Conservation (phyloP, 2,113 vertebrate genomes). For the Burhinus bistriatus region DNA sequence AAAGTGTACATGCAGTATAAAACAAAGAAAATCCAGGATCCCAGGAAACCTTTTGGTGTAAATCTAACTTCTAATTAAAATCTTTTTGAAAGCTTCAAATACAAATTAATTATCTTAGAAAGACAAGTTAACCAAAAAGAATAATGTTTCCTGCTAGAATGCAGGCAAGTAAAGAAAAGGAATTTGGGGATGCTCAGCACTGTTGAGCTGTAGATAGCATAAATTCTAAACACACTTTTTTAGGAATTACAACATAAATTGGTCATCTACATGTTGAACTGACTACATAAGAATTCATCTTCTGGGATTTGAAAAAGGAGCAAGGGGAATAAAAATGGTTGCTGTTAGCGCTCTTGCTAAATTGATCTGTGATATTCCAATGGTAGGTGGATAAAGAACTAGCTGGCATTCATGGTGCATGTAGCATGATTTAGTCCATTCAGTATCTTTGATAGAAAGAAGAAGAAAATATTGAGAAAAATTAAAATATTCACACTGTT, state of each 20-base stretch:
- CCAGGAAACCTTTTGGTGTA: background rate
- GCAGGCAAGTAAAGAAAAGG: background rate
- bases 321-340: background rate
- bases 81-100: background rate
- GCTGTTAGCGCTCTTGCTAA: background rate
- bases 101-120: background rate
- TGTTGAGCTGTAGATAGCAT: background rate
- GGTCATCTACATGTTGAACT: slow-evolving; percentile 2
- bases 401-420: background rate
- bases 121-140: background rate
- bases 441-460: background rate
- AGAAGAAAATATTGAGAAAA: background rate
- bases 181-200: background rate
- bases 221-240: background rate
- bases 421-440: background rate
- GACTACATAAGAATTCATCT: background rate
- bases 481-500: background rate
- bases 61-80: background rate
- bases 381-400: background rate
- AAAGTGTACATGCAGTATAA: background rate
- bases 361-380: background rate
- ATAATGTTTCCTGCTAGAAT: background rate
- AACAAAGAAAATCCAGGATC: background rate
- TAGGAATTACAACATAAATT: background rate
- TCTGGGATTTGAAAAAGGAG: background rate